phyloP scores from a whole-genome alignment of 2,797 vertebrate species.

The Pangasius macronema region DNA sequence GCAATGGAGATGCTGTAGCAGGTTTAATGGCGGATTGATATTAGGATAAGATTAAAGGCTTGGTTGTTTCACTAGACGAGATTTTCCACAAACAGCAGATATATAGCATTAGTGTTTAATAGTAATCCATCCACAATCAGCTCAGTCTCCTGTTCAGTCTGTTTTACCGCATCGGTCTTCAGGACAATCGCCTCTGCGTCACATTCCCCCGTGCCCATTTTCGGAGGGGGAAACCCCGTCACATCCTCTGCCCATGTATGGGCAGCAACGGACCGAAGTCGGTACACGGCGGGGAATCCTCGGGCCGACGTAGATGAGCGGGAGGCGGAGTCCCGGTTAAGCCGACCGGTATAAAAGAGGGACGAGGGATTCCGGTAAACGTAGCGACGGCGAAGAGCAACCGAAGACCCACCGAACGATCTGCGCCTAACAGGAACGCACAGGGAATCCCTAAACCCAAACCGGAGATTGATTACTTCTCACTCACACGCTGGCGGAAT shows the following conservation, averaged over 20 bases:
- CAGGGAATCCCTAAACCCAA: constrained; percentile 52
- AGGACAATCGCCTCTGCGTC: constrained; percentile 69
- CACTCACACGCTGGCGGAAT: neutral
- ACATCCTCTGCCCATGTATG: constrained; percentile 90
- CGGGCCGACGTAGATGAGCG: constrained; percentile 81
- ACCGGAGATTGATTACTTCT: constrained; percentile 18
- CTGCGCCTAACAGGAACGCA: neutral
- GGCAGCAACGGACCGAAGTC: constrained; percentile 79
- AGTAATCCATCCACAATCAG: neutral
- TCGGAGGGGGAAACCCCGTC: constrained; percentile 84
- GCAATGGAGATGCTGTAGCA: neutral
- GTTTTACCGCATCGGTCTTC: constrained; percentile 53
- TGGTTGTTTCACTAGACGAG: neutral
- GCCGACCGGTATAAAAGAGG: constrained; percentile 82
- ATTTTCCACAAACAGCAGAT: neutral
- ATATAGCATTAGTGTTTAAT: neutral
- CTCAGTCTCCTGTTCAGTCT: constrained; percentile 8
- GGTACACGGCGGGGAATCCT: constrained; percentile 85
- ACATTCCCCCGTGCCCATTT: constrained; percentile 84
- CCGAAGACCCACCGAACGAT: constrained; percentile 14
- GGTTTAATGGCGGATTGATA: neutral
- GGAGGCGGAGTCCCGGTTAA: constrained; percentile 77
- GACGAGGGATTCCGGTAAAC: constrained; percentile 54
- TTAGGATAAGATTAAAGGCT: neutral
- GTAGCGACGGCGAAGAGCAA: constrained; percentile 45